Evolutionary conservation across 2,888 invertebrate genomes (phyloP), one percentile per base, ranked within the genome.

Genomic region (Drosophila seclusa): DNA sequence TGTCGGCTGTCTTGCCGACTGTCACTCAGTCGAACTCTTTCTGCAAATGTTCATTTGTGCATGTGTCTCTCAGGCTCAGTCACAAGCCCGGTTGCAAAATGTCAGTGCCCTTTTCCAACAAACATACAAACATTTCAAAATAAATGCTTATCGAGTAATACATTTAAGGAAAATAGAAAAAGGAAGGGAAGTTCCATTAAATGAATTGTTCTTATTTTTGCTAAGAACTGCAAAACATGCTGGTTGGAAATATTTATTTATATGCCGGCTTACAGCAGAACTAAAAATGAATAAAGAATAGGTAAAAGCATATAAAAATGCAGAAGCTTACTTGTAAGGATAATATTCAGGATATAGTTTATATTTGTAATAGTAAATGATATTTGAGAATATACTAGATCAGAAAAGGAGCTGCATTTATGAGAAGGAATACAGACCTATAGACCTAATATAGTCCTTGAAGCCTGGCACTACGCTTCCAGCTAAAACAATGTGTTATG

Each of bases 1-100:
- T 90, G 90, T 90, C 77, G 86, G 89, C 85, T 85, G 85, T 85
- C 85, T 85, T 85, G 90, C 85, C 88, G 83, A 73, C 83, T 85
- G 85, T 85, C 90, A 85, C 90, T 85, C 90, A 85, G 69, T 68
- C 73, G 64, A 71, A 80, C 74, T 72, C 78, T 89, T 82, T 85
- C 73, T 73, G 76, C 72, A 82, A 81, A 80, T 82, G 81, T 80
- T 77, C 84, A 80, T 80, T 83, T 83, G 69, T 80, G 68, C 81
- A 76, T 83, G 73, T 83, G 81, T 83, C 80, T 80, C 67, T 76
- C 76, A 48, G 66, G 53, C 71, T 83, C 83, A 68, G 63, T 78
- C 77, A 81, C 64, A 78, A 75, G 75, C 78, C 82, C 72, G 76
- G 73, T 87, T 73, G 84, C 76, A 72, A 75, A 83, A 73, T 79